Percentiles rank a stretch among this genome's conserved stretches.
Conservation (phyloP, 1,140 invertebrate genomes). For the Heterodera schachtii region DNA sequence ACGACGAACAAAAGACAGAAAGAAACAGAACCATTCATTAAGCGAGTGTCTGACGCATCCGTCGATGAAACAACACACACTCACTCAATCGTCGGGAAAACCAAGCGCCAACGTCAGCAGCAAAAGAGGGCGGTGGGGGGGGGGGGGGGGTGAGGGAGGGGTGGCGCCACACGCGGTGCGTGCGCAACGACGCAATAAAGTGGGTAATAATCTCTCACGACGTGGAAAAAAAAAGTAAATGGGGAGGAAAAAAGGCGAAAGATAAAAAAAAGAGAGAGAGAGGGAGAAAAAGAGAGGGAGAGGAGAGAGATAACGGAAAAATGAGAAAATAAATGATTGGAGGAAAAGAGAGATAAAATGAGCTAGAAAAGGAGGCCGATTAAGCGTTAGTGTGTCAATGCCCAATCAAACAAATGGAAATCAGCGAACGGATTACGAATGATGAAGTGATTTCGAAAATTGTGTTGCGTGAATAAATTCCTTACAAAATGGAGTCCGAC, state of each 20-base stretch:
- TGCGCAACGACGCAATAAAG: not conserved
- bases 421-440: not conserved
- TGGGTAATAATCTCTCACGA: not conserved
- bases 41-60: not conserved
- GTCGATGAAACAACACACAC: too few relatives aligned
- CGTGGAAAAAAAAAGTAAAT: not conserved
- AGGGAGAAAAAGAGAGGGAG: not conserved
- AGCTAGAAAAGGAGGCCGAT: too few relatives aligned
- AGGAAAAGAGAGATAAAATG: not conserved
- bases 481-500: conserved; percentile 5
- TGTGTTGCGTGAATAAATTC: not conserved
- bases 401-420: not conserved
- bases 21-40: not conserved
- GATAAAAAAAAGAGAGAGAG: not conserved
- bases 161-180: not conserved
- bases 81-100: too few relatives aligned
- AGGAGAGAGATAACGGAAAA: too few relatives aligned
- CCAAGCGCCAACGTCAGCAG: not conserved
- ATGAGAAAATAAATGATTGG: not conserved
- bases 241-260: too few relatives aligned
- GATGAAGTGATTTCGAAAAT: not conserved
- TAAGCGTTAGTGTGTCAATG: too few relatives aligned
- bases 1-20: not conserved
- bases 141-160: too few relatives aligned
- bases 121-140: not conserved